Percentiles rank a stretch among this genome's conserved stretches.
phyloP scores from a whole-genome alignment of 2,113 vertebrate genomes.

The Patagioenas fasciata region DNA sequence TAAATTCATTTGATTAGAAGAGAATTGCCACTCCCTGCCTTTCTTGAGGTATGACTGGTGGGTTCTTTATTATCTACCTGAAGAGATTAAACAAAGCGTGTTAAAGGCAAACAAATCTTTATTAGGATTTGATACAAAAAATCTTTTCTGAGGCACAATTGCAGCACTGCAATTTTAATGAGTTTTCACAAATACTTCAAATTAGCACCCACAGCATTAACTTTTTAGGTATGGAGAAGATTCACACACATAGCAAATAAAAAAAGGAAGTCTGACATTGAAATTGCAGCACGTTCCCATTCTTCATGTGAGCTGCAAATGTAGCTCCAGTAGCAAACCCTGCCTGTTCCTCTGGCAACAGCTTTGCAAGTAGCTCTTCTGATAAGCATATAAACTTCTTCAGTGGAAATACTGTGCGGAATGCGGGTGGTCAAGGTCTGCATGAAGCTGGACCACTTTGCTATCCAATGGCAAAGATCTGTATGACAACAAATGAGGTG shows the following conservation, averaged over 20 bases:
- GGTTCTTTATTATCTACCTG: neutral
- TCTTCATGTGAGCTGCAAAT: neutral
- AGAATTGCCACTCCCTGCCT: neutral
- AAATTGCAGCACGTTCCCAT: neutral
- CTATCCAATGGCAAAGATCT: neutral
- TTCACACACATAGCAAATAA: neutral
- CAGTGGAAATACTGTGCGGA: neutral
- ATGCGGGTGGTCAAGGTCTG: neutral
- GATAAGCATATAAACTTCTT: neutral
- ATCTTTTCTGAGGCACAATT: neutral
- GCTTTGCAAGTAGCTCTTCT: neutral
- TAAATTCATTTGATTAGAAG: neutral
- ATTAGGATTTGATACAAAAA: constrained; percentile 4
- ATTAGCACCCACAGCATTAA: neutral
- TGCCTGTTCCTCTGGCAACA: neutral
- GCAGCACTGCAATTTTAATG: neutral
- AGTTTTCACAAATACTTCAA: neutral
- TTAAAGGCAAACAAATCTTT: neutral
- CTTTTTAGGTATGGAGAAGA: neutral
- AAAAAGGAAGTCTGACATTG: neutral
- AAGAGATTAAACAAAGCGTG: constrained; percentile 10
- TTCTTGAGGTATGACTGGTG: neutral
- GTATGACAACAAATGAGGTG: neutral
- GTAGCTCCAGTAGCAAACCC: neutral
- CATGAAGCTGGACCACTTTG: neutral